Percentiles rank a stretch among this genome's conserved stretches.
Conservation (phyloP, 1,140 invertebrate species). For the Episyrphus balteatus region DNA sequence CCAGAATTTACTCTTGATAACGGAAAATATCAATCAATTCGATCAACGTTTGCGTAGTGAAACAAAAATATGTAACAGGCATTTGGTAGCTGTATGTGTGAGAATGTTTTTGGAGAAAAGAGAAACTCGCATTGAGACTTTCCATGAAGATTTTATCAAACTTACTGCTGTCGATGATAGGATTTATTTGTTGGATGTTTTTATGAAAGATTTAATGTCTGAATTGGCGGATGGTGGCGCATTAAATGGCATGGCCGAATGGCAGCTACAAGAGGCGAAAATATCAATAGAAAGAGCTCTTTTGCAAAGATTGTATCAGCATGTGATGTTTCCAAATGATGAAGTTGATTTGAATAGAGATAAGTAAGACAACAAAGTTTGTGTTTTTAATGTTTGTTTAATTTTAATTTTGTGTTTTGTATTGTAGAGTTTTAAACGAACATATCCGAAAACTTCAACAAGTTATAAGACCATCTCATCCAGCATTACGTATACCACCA, state of each 20-base stretch:
- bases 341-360: constrained; percentile 90
- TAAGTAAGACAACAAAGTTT: constrained; percentile 47
- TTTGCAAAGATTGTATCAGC: constrained; percentile 81
- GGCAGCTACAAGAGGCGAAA: constrained; percentile 56
- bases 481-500: constrained; percentile 71
- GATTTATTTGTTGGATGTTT: constrained; percentile 57
- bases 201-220: constrained; percentile 40
- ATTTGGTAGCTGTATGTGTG: constrained; percentile 69
- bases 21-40: constrained; percentile 65
- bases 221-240: constrained; percentile 19
- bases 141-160: constrained; percentile 66
- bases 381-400: background rate
- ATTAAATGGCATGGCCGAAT: constrained; percentile 48
- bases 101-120: constrained; percentile 64
- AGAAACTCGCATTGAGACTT: constrained; percentile 52
- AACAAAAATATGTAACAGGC: constrained; percentile 61
- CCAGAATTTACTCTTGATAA: constrained; percentile 68
- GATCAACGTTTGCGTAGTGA: constrained; percentile 56
- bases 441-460: constrained; percentile 77
- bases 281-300: constrained; percentile 68
- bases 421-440: constrained; percentile 62
- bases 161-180: constrained; percentile 73
- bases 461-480: constrained; percentile 70
- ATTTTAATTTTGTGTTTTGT: constrained; percentile 7
- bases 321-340: constrained; percentile 93